Base-by-base conservation (phyloP, 2,888 invertebrate species). In the Corythucha ciliata region DNA sequence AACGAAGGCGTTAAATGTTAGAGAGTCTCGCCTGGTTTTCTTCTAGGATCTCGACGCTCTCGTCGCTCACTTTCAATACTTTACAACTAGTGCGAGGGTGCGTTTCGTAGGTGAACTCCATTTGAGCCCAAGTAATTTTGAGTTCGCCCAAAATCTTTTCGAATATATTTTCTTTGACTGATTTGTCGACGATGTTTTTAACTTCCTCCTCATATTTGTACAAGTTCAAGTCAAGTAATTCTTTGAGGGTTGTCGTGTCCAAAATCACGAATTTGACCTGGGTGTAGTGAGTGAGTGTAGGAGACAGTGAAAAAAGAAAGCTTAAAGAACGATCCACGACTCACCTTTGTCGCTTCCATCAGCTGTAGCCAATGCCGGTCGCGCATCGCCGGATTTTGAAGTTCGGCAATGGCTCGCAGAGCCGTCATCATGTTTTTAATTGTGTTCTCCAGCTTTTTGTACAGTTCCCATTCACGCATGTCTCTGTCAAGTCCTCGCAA, bases 21-120 rank as follows among this genome's bases (percentile, higher is more conserved):
- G n/a, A n/a, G n/a, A n/a, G n/a, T n/a, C n/a, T n/a, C n/a, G n/a
- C 89, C 77, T 94, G 94, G 70, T 94, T 88, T 61, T 94, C 93
- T 71, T 94, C 94, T n/a, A 96, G 74, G 0, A 78, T 81, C 69
- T 94, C 93, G 26, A 94, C 83, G 29, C 88, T 73, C 65, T 92
- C 91, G 66, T 94, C 94, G 37, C 80, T 80, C 1, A 86, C 81
- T 64, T 79, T 81, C 2, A 94, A 74, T 55, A 93, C 65, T 58
- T 79, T 79, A 14, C 83, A 69, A 49, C 80, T 79, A 0, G 91
- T 89, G 58, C 92, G 75, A n/a, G 87, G 83, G 64, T 94, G 92
- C 8, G 71, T 62, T 46, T 82, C 80, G 52, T 81, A 79, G 33
- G 78, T 80, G 61, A 94, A 93, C 66, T 87, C 85, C 79, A 90